phyloP scores from a whole-genome alignment of 2,113 vertebrate genomes.

The Amphiprion percula region DNA sequence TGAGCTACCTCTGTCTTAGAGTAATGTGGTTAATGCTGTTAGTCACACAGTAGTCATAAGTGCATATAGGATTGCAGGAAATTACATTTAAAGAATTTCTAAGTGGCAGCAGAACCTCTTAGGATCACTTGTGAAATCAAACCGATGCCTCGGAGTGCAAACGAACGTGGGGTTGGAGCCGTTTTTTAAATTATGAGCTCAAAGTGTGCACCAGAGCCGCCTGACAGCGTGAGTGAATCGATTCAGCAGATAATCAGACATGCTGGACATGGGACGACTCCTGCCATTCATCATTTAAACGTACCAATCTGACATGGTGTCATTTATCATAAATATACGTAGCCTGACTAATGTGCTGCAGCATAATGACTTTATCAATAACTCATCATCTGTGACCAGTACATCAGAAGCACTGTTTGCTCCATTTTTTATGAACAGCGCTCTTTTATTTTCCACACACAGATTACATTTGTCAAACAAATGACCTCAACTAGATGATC shows the following conservation, averaged over 20 bases:
- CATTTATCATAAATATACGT: conserved; percentile 57
- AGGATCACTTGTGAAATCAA: background rate
- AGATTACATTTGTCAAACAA: conserved; percentile 55
- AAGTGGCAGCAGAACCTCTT: background rate
- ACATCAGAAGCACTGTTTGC: conserved; percentile 42
- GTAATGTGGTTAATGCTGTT: background rate
- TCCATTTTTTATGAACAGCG: conserved; percentile 17
- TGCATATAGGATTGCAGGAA: background rate
- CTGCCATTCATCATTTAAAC: conserved; percentile 62
- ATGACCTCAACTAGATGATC: conserved; percentile 44
- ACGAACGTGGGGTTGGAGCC: background rate
- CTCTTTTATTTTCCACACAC: conserved; percentile 9
- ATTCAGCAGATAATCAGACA: conserved; percentile 53
- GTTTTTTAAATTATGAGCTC: conserved; percentile 34
- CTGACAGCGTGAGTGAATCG: conserved; percentile 22
- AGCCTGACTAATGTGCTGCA: conserved; percentile 43
- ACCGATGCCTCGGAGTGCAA: background rate
- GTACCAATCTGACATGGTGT: conserved; percentile 33
- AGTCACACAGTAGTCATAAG: background rate
- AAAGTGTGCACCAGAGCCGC: background rate
- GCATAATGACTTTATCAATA: conserved; percentile 71
- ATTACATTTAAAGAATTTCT: background rate
- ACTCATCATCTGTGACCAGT: conserved; percentile 61
- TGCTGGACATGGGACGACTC: conserved; percentile 19
- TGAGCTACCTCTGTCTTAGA: background rate